Base-by-base conservation (phyloP, 2,888 invertebrate genomes). In the Camponotus fellah region DNA sequence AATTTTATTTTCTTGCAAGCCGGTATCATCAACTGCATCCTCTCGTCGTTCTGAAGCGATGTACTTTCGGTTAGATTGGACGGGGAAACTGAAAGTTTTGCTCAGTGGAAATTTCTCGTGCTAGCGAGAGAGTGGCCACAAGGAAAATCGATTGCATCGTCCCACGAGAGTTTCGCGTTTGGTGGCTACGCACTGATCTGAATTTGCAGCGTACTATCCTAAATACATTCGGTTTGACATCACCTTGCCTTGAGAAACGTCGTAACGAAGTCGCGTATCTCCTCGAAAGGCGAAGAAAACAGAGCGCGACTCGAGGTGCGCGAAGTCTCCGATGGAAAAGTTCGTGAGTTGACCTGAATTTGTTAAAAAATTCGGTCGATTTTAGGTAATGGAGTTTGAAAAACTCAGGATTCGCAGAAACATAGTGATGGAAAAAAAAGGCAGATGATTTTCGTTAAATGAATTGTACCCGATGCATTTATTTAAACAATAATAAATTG, bases 141-240 rank as follows among this genome's bases (percentile, higher is more conserved):
- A 65, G 40, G 66, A 71, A n/a, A 85, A 85, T 80, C 81, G 68
- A 66, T 69, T 71, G 64, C 83, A 53, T 75, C 21, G 60, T 76
- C 60, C 49, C 69, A 60, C 34, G 79, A n/a, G 56, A 72, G 85
- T 84, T 74, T 83, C 69, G 66, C 86, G 82, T 82, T 75, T 85
- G 86, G 80, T 84, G 83, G 85, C 86, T 84, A 87, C 87, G 89
- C 76, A 93, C 93, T 92, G 93, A 93, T 93, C 93, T 93, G 93
- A 93, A 93, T 93, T 92, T 93, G 92, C 91, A 91, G 71, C 77
- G 88, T 86, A 88, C 88, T 88, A 90, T 90, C 90, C 92, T 93
- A 93, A 92, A 93, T 93, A 92, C 91, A 85, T 88, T 82, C 75
- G 68, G 83, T 79, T 65, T 79, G 75, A 88, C 86, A 89, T 86